A percentile compares a stretch with the other conserved stretches of the same genome.
Conservation (phyloP, 2,888 invertebrate genomes). For the Xanthostigma xanthostigma region DNA sequence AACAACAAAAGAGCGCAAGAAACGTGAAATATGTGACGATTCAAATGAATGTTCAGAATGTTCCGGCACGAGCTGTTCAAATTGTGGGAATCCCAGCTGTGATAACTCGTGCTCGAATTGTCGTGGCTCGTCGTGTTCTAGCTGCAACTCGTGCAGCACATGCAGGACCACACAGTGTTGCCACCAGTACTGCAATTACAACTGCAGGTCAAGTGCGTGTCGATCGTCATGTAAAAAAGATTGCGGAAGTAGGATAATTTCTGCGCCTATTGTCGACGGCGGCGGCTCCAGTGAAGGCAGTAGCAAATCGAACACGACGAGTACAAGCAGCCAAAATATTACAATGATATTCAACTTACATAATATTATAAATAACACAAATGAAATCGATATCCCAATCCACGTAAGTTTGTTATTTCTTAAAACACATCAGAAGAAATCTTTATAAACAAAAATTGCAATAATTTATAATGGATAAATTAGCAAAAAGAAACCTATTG, state of each 20-base stretch:
- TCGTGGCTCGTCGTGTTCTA: too few relatives aligned
- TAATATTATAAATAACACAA: constrained; percentile 28
- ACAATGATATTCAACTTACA: constrained; percentile 28
- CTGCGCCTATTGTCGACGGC: too few relatives aligned
- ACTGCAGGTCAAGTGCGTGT: constrained; percentile 22
- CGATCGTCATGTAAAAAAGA: constrained; percentile 17
- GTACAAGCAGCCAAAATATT: constrained; percentile 21
- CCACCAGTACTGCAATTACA: constrained; percentile 24
- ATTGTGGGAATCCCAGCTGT: too few relatives aligned
- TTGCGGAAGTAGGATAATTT: background rate
- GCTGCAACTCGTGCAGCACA: constrained; percentile 12
- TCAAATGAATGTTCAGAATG: too few relatives aligned
- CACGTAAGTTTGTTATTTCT: constrained; percentile 12
- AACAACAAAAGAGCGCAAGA: too few relatives aligned
- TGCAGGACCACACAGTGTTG: constrained; percentile 25
- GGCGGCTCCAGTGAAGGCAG: background rate
- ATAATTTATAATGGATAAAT: background rate
- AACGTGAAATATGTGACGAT: too few relatives aligned
- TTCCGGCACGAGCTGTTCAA: too few relatives aligned
- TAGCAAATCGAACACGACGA: background rate
- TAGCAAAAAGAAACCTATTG: background rate
- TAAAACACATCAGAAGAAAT: background rate
- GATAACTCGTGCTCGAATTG: too few relatives aligned
- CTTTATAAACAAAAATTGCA: background rate
- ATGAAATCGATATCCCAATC: constrained; percentile 27